Base-by-base conservation (phyloP, 2,113 vertebrate species). In the Perca flavescens region DNA sequence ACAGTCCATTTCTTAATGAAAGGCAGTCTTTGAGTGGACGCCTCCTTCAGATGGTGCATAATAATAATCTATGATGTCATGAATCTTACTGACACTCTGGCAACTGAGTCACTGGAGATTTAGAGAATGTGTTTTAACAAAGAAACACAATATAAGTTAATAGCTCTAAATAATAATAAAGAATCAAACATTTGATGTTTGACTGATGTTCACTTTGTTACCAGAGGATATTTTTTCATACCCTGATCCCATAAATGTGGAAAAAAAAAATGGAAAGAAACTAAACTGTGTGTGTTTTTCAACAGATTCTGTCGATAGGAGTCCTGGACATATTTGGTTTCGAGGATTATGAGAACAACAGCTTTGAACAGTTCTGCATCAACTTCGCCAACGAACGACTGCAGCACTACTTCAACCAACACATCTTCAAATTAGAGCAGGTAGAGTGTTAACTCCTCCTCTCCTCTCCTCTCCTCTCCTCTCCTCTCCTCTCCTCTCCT, bases 271-370 rank as follows among this genome's bases (percentile, higher is more conserved):
- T 8, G 3, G 1, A 31, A n/a, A 53, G 6, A 40, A 57, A 62
- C 25, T 57, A 7, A 61, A 5, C 19, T 58, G 16, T 65, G 1
- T 76, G 15, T 84, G 0, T 74, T 61, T 28, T 67, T 9, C 56
- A 6, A 10, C 86, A 99, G 98, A 97, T 96, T 84, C 95, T 99
- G 47, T 99, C 98, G 52, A 99, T 99, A 58, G 98, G 98, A 46
- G 98, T 99, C 58, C 95, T 99, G 83, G 98, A 99, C 94, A 99
- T 99, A 89, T 99, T 99, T 89, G 98, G 98, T 2, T 99, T 99
- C 89, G 98, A 99, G 95, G 98, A 99, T 91, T 99, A 99, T 46
- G 98, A 99, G 92, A 99, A 96, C 92, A 99, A 99, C 85, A 99
- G 97, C 91, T 99, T 99, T 54, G 98, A 99, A 58, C 98, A 99